These are phyloP conservation scores for Platypus cylindrus DNA, from an alignment of 2,888 invertebrate species.

Conservation along the genomic window DNA sequence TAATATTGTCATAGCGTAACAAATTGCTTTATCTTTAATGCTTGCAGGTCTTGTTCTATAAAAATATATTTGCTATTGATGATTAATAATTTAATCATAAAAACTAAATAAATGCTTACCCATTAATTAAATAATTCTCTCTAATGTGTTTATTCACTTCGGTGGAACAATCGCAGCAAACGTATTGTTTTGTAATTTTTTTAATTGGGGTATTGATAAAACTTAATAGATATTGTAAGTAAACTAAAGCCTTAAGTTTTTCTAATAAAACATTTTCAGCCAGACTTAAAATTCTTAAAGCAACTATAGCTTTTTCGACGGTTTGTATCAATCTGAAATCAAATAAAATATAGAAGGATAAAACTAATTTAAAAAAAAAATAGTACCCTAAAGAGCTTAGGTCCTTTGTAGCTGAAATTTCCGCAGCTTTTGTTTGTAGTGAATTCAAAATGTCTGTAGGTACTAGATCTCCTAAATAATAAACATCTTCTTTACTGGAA, in stretches of 20 bases:
- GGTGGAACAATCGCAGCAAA: slow-evolving; percentile 25
- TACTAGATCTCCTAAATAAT: slow-evolving; percentile 36
- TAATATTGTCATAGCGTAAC: slow-evolving; percentile 29
- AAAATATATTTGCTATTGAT: slow-evolving; percentile 6
- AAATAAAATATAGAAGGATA: neutral
- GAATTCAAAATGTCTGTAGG: slow-evolving; percentile 33
- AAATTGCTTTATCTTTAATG: slow-evolving; percentile 31
- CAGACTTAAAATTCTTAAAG: slow-evolving; percentile 4
- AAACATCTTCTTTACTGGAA: slow-evolving; percentile 36
- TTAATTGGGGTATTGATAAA: slow-evolving; percentile 23
- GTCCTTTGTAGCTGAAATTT: slow-evolving; percentile 17
- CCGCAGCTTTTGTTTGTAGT: slow-evolving; percentile 21
- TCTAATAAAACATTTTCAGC: slow-evolving; percentile 16
- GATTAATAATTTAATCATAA: neutral
- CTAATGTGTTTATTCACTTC: slow-evolving; percentile 25
- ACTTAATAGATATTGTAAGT: slow-evolving; percentile 27
- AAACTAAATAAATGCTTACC: slow-evolving; percentile 7
- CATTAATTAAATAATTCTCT: slow-evolving; percentile 10
- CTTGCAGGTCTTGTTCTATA: slow-evolving; percentile 28
- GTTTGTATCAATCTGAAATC: slow-evolving; percentile 8
- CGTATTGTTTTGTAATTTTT: slow-evolving; percentile 23
- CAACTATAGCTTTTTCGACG: slow-evolving; percentile 5
- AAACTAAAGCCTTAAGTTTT: slow-evolving; percentile 27
- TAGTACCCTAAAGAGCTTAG: slow-evolving; percentile 11
- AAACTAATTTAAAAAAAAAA: neutral